phyloP scores from a whole-genome alignment of 2,888 invertebrate species.

The Drosophila pseudotakahashii region DNA sequence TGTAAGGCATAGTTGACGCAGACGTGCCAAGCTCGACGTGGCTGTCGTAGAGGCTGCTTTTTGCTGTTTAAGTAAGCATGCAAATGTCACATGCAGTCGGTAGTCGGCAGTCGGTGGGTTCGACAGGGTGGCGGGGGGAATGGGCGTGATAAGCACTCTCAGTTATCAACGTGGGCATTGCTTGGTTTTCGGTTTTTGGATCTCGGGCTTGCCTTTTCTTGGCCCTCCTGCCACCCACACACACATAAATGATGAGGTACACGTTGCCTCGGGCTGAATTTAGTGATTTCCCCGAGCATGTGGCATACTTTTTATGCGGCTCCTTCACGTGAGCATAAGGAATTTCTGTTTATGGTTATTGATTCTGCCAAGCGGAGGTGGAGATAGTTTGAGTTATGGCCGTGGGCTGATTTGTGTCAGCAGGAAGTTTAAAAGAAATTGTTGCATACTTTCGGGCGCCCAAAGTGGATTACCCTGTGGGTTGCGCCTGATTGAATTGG shows the following conservation, averaged over 20 bases:
- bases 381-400: conserved; percentile 55
- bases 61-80: conserved; percentile 79
- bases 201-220: conserved; percentile 11
- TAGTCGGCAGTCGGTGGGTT: conserved; percentile 8
- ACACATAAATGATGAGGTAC: conserved; percentile 67
- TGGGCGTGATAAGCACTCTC: conserved; percentile 70
- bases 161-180: conserved; percentile 65
- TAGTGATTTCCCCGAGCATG: conserved; percentile 76
- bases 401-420: conserved; percentile 62
- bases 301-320: conserved; percentile 72
- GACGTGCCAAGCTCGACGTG: conserved; percentile 33
- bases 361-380: conserved; percentile 53
- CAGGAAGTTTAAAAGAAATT: conserved; percentile 50
- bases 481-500: conserved; percentile 38
- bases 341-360: conserved; percentile 71
- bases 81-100: conserved; percentile 72
- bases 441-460: conserved; percentile 50
- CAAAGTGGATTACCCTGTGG: conserved; percentile 26
- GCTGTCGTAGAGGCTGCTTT: conserved; percentile 42
- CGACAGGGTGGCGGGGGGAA: conserved; percentile 2
- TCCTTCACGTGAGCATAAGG: conserved; percentile 62
- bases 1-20: conserved; percentile 61
- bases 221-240: conserved; percentile 1
- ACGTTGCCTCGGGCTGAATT: conserved; percentile 56
- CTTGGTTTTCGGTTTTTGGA: conserved; percentile 27